These are phyloP conservation scores for Diplodus puntazzo DNA, from an alignment of 2,797 vertebrate genomes.

Conservation along the genomic window DNA sequence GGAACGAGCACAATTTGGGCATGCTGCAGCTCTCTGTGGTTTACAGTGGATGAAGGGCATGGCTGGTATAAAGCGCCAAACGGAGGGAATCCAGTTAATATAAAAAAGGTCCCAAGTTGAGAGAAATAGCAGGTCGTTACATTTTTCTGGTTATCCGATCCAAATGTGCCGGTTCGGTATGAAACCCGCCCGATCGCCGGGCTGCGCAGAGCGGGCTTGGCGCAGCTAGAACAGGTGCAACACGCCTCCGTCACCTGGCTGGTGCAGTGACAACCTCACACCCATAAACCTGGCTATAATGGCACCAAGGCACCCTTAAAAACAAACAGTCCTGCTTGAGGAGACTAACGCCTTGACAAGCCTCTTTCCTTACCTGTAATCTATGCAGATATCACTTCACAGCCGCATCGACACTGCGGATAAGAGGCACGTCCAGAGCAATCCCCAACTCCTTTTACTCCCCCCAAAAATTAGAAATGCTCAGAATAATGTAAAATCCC, in stretches of 20 bases:
- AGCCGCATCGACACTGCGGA: constrained; percentile 96
- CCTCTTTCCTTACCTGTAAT: constrained; percentile 91
- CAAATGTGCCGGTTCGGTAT: constrained; percentile 36
- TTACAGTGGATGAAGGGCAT: constrained; percentile 52
- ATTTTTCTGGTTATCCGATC: constrained; percentile 12
- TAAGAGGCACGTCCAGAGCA: constrained; percentile 86
- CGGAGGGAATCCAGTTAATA: constrained; percentile 32
- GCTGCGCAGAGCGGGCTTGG: constrained; percentile 77
- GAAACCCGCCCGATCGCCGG: constrained; percentile 49
- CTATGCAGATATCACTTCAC: constrained; percentile 87
- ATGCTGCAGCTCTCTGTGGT: constrained; percentile 32
- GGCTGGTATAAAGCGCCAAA: constrained; percentile 28
- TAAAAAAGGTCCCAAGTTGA: constrained; percentile 27
- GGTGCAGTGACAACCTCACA: constrained; percentile 65
- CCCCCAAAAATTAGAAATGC: constrained; percentile 80
- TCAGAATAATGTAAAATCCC: constrained; percentile 76
- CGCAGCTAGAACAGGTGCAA: constrained; percentile 85
- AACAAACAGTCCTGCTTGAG: constrained; percentile 14
- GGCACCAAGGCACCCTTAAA: constrained; percentile 18
- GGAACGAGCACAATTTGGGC: constrained; percentile 17
- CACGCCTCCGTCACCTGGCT: constrained; percentile 80
- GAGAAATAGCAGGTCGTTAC: constrained; percentile 18
- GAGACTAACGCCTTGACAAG: constrained; percentile 51
- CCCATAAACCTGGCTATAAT: constrained; percentile 33
- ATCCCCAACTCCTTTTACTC: constrained; percentile 82